Evolutionary conservation across 2,888 invertebrate genomes (phyloP), one percentile per base, ranked within the genome.

Genomic region (Philereme vetulata): DNA sequence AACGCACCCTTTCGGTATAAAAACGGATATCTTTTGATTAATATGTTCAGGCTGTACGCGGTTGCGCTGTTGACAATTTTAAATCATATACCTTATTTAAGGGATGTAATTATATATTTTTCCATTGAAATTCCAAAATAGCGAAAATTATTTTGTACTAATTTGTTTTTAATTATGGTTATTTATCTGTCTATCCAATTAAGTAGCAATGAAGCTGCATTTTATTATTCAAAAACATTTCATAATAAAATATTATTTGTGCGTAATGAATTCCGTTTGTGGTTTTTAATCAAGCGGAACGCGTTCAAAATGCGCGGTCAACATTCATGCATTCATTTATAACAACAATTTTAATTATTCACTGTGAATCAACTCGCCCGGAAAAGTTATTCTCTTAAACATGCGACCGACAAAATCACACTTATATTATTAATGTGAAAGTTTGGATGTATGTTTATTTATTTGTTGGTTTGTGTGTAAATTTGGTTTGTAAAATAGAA

Each of bases 21-120:
- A 90, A 87, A 77, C 77, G 82, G 78, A 86, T 88, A 85, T 84
- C 85, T 84, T 86, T 86, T 89, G 89, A 90, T 90, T 90, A 88
- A 90, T 90, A 87, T 75, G 76, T 75, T 74, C 66, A 68, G 52
- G 65, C 62, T 74, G 68, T 72, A 67, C 62, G 53, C 56, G 54
- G 53, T 56, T 38, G 64, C 64, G 60, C 51, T 62, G 62, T 62
- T 64, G 64, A 61, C 60, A 63, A 52, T 58, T 56, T 59, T 53
- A 38, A 21, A 21, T 21, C 1, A 21, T 21, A 21, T 21, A 21
- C 1, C 21, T 21, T 1, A 1, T 21, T 21, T 21, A 21, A 21
- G 2, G 21, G 21, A 21, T 21, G 21, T 21, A 21, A 21, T 21
- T 21, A 1, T 21, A 21, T 21, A 21, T 21, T 21, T 21, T 21